These are phyloP conservation scores for Boulengeromyrus knoepffleri DNA, from an alignment of 2,113 vertebrate species.

Conservation along the genomic window DNA sequence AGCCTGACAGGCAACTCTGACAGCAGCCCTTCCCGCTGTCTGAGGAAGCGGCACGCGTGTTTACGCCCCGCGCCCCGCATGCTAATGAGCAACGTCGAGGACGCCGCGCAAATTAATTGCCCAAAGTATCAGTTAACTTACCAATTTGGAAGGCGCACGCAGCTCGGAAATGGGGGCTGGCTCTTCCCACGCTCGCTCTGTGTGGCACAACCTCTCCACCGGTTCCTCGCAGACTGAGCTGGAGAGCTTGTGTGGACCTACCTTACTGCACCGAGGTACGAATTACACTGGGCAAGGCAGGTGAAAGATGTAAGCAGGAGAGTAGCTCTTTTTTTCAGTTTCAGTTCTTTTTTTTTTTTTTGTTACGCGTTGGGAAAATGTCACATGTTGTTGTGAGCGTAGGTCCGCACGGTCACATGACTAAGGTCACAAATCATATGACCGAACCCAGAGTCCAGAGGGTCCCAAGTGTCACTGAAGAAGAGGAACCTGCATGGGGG, in stretches of 20 bases:
- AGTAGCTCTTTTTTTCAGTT: conserved; percentile 42
- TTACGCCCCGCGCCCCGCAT: conserved; percentile 28
- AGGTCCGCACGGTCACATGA: conserved; percentile 42
- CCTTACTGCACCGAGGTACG: conserved; percentile 34
- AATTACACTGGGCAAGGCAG: conserved; percentile 35
- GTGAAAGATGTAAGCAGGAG: conserved; percentile 35
- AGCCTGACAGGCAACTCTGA: conserved; percentile 15
- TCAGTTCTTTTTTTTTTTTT: conserved; percentile 35
- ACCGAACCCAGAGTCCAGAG: conserved; percentile 28
- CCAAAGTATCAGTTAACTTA: conserved; percentile 42
- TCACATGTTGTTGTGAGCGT: conserved; percentile 51
- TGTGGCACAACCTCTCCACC: conserved; percentile 30
- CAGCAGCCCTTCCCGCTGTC: conserved; percentile 23
- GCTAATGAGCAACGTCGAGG: conserved; percentile 31
- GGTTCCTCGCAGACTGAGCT: conserved; percentile 28
- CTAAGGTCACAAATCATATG: conserved; percentile 50
- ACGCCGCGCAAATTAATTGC: conserved; percentile 35
- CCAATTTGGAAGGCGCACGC: conserved; percentile 36
- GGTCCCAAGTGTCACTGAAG: conserved; percentile 9
- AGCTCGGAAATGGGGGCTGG: conserved; percentile 33
- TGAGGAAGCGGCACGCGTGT: conserved; percentile 31
- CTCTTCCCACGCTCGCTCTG: conserved; percentile 27
- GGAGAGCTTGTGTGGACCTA: conserved; percentile 21
- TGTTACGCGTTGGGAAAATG: conserved; percentile 45
- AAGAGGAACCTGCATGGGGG: not conserved